phyloP scores from a whole-genome alignment of 30 jellyfish, hydroid and myxozoan species.

The Cassiopea xamachana region DNA sequence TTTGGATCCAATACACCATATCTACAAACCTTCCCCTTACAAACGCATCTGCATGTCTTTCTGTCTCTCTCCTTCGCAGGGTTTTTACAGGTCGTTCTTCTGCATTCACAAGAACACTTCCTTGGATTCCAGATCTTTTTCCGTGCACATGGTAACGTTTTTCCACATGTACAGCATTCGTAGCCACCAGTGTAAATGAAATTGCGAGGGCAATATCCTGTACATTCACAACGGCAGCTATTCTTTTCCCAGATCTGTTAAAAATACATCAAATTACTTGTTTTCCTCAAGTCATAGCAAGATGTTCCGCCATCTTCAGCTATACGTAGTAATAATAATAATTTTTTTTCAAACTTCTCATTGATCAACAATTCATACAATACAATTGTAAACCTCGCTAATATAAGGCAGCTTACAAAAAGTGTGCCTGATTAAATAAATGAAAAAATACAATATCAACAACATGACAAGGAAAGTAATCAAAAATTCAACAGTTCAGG shows the following conservation, averaged over 20 bases:
- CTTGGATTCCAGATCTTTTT: conserved; percentile 59
- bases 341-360: too few species aligned
- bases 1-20: conserved; percentile 61
- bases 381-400: too few species aligned
- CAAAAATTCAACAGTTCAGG: too few species aligned
- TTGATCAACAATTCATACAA: too few species aligned
- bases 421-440: too few species aligned
- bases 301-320: too few species aligned
- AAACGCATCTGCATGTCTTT: conserved; percentile 58
- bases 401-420: too few species aligned
- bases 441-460: too few species aligned
- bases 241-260: conserved; percentile 52
- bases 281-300: too few species aligned
- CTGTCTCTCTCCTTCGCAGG: conserved; percentile 54
- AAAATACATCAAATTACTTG: neutral
- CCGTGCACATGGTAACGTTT: conserved; percentile 36
- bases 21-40: conserved; percentile 46
- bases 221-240: conserved; percentile 71
- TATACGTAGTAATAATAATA: too few species aligned
- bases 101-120: conserved; percentile 73
- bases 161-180: conserved; percentile 71
- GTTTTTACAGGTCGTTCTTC: conserved; percentile 51
- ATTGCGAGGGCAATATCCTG: conserved; percentile 64
- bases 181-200: conserved; percentile 63
- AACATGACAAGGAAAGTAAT: too few species aligned